These are phyloP conservation scores for Bergia puertoricense DNA, from an alignment of 92 coral and sea anemone species.

Conservation along the genomic window DNA sequence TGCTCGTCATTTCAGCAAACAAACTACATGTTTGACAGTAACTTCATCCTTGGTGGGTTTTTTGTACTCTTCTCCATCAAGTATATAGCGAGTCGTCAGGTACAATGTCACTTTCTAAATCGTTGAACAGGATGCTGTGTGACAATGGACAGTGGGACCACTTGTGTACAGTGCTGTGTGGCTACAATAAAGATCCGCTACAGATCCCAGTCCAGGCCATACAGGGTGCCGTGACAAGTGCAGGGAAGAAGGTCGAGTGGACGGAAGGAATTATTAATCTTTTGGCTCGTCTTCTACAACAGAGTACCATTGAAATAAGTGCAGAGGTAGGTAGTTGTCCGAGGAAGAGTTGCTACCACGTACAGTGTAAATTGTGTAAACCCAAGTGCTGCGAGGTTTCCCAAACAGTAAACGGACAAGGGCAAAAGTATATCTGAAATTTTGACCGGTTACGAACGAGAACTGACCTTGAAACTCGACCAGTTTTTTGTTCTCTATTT, in stretches of 20 bases:
- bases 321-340: background rate
- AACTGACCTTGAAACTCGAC: background rate
- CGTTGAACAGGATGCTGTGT: slow-evolving; percentile 9
- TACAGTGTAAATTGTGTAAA: background rate
- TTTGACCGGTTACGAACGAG: background rate
- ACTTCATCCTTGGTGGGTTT: background rate
- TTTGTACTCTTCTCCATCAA: background rate
- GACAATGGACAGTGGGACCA: slow-evolving; percentile 12
- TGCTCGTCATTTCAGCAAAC: background rate
- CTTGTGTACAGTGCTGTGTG: slow-evolving; percentile 29
- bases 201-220: slow-evolving; percentile 33
- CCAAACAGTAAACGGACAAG: background rate
- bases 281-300: background rate
- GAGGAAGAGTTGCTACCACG: background rate
- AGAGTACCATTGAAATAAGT: slow-evolving; percentile 6
- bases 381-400: background rate
- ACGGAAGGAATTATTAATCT: slow-evolving; percentile 9
- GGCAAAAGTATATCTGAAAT: background rate
- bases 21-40: background rate
- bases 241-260: slow-evolving; percentile 23
- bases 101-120: background rate
- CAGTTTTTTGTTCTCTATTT: background rate
- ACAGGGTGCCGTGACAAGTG: slow-evolving; percentile 20
- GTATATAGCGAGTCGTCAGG: background rate
- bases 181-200: slow-evolving; percentile 7